A percentile compares a stretch with the other conserved stretches of the same genome.
Evolutionary conservation across 2,113 vertebrate genomes (phyloP).

Genomic region (Otis tarda): DNA sequence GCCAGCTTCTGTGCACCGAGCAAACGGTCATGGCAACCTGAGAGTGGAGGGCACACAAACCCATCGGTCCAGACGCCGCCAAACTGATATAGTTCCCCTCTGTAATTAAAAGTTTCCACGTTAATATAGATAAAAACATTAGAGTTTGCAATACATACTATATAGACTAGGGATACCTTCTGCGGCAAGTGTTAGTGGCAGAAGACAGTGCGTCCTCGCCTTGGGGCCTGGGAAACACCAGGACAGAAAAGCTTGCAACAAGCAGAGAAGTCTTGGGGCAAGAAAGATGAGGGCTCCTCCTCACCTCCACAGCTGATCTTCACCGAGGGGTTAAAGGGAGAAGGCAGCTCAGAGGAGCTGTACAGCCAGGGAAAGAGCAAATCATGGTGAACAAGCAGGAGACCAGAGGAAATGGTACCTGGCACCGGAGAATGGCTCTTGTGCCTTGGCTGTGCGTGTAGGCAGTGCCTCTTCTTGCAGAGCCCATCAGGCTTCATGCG

Average conservation of each 20-base stretch:
- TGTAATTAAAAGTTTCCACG: neutral
- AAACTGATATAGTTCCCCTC: neutral
- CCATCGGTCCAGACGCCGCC: neutral
- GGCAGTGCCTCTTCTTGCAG: neutral
- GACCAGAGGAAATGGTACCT: neutral
- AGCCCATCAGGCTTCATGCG: rapidly evolving
- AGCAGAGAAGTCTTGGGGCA: neutral
- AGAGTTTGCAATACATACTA: neutral
- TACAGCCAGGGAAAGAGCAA: neutral
- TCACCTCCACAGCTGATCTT: neutral
- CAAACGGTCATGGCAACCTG: neutral
- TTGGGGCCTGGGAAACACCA: neutral
- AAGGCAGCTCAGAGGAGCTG: neutral
- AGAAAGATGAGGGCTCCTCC: neutral
- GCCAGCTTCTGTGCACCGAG: neutral
- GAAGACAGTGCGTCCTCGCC: neutral
- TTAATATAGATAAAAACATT: neutral
- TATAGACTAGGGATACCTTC: neutral
- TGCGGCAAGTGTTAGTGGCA: neutral
- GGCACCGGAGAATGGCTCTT: neutral
- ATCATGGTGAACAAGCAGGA: neutral
- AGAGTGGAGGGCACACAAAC: neutral
- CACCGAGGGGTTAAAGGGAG: neutral
- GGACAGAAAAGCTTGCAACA: neutral
- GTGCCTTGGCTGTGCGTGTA: neutral